Percentiles rank a stretch among this genome's conserved stretches.
Conservation (phyloP, 2,797 vertebrate species). For the Halcyon chelicuti region DNA sequence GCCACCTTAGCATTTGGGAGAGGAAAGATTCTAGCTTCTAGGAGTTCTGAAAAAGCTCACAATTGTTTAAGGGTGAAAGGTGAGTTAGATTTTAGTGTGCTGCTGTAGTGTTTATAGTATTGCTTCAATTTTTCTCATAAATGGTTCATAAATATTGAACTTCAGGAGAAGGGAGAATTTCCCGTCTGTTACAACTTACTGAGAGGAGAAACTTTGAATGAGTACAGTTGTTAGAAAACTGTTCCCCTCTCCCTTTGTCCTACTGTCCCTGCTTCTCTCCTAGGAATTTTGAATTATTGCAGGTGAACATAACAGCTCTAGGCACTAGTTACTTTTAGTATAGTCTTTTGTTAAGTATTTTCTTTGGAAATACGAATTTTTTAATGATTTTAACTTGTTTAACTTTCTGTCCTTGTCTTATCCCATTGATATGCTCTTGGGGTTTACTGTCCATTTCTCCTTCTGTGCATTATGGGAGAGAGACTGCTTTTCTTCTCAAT, state of each 20-base stretch:
- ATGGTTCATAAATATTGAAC: background rate
- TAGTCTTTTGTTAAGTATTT: background rate
- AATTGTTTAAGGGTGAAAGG: background rate
- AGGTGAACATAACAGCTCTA: background rate
- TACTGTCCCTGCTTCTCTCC: background rate
- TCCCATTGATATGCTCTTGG: conserved; percentile 79
- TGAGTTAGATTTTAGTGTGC: background rate
- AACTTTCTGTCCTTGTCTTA: conserved; percentile 84
- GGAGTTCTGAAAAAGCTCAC: background rate
- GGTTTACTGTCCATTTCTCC: conserved; percentile 72
- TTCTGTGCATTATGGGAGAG: conserved; percentile 85
- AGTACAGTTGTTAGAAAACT: background rate
- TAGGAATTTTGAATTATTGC: background rate
- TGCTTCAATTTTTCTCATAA: background rate
- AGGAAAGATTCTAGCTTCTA: background rate
- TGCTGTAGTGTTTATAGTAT: background rate
- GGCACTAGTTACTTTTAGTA: background rate
- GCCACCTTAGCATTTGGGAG: background rate
- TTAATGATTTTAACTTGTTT: conserved; percentile 69
- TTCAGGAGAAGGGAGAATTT: background rate
- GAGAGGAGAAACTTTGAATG: background rate
- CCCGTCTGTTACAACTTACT: background rate
- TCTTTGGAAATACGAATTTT: background rate
- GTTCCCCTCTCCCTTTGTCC: background rate
- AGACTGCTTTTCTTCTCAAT: conserved; percentile 79